Percentiles rank a stretch among this genome's conserved stretches.
These are phyloP conservation scores for Betta splendens DNA, from an alignment of 2,797 vertebrate genomes.

Conservation along the genomic window DNA sequence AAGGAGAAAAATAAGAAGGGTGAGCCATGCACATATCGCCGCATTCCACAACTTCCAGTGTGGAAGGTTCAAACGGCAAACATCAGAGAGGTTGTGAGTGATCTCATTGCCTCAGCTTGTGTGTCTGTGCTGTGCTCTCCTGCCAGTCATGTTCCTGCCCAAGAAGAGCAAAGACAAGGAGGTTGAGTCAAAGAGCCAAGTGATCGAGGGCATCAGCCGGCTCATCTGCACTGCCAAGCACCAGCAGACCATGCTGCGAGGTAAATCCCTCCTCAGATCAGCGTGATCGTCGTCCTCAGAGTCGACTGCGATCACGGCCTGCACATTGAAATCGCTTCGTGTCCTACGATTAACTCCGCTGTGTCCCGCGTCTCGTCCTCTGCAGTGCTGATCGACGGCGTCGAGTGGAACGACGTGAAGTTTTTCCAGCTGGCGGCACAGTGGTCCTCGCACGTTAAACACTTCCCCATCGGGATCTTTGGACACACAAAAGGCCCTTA, in stretches of 20 bases:
- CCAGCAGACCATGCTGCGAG: conserved; percentile 97
- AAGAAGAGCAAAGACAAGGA: conserved; percentile 99
- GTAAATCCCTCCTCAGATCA: conserved; percentile 45
- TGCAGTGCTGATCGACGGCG: conserved; percentile 93
- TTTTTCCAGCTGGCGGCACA: conserved; percentile 99
- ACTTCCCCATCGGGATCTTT: conserved; percentile 97
- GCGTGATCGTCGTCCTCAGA: neutral
- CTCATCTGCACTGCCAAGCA: conserved; percentile 98
- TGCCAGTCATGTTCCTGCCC: conserved; percentile 96
- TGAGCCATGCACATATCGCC: conserved; percentile 64
- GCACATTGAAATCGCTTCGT: no score
- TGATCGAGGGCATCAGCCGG: conserved; percentile 96
- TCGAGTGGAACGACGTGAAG: conserved; percentile 98
- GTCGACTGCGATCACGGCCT: no score
- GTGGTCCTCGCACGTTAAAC: conserved; percentile 98
- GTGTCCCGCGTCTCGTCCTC: conserved; percentile 26
- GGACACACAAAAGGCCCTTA: conserved; percentile 92
- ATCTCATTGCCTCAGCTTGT: conserved; percentile 21
- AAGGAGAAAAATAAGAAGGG: conserved; percentile 99
- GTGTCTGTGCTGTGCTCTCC: conserved; percentile 50
- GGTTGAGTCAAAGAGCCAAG: conserved; percentile 94
- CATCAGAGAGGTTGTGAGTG: conserved; percentile 6
- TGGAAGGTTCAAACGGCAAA: conserved; percentile 11
- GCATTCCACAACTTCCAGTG: conserved; percentile 1
- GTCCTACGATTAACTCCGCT: neutral